Percentiles rank a stretch among this genome's conserved stretches.
These are phyloP conservation scores for Platyscapa corneri DNA, from an alignment of 1,140 invertebrate species.

Conservation along the genomic window DNA sequence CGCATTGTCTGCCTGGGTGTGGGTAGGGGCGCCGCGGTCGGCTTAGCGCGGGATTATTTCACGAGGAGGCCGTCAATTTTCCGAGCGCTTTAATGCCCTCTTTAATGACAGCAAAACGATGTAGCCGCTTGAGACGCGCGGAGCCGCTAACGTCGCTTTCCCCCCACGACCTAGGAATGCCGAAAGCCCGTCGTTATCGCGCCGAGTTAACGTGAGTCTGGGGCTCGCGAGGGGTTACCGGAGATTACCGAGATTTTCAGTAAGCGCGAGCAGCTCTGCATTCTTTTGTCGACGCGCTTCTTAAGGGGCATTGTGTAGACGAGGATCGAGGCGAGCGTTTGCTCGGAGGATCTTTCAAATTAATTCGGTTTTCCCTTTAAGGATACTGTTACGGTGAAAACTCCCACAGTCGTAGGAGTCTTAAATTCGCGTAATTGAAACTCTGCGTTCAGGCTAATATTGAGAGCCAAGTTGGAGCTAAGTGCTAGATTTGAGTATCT, in stretches of 20 bases:
- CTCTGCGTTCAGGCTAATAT: background rate
- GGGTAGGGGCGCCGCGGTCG: background rate
- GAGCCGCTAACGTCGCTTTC: background rate
- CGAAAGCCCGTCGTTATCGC: background rate
- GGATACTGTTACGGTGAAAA: background rate
- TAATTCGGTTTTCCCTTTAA: background rate
- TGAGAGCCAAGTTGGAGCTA: background rate
- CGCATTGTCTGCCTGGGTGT: background rate
- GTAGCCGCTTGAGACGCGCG: background rate
- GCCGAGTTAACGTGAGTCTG: background rate
- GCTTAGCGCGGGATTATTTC: background rate
- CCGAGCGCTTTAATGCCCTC: constrained; percentile 30
- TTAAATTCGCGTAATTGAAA: constrained; percentile 12
- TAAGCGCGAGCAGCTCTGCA: too few relatives aligned
- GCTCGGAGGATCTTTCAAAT: background rate
- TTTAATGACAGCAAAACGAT: constrained; percentile 22
- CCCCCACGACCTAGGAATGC: background rate
- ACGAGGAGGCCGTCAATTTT: constrained; percentile 11
- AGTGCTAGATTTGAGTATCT: constrained; percentile 9
- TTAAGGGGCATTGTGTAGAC: background rate
- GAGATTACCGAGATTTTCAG: background rate
- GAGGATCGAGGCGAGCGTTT: background rate
- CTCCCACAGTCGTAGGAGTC: background rate
- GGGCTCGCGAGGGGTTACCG: background rate
- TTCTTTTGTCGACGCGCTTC: background rate